Conservation (phyloP, 1,140 invertebrate species). For the Drosophila subpulchrella region DNA sequence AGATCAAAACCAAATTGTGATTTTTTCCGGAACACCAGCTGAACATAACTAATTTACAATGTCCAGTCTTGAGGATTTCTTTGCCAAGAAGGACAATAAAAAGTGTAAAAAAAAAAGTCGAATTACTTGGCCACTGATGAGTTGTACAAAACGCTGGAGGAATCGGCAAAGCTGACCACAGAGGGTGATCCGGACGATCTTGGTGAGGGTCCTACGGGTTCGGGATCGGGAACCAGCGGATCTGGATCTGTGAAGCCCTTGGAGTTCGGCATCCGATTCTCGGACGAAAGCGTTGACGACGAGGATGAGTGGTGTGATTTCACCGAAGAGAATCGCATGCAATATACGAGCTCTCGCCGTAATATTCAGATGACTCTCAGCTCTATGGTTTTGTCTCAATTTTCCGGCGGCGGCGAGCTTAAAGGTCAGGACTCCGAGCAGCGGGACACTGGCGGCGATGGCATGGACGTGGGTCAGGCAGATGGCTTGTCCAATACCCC, state of each 20-base stretch:
- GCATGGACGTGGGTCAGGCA: conserved; percentile 40
- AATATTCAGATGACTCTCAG: conserved; percentile 11
- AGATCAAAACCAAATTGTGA: conserved; percentile 25
- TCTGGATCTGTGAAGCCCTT: background rate
- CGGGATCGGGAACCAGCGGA: background rate
- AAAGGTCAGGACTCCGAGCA: conserved; percentile 15
- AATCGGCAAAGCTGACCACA: conserved; percentile 32
- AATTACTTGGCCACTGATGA: conserved; percentile 65
- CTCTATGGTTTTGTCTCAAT: background rate
- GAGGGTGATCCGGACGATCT: conserved; percentile 11
- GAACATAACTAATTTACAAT: conserved; percentile 21
- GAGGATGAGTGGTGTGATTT: conserved; percentile 67
- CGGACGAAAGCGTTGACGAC: conserved; percentile 25
- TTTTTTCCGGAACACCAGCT: conserved; percentile 4
- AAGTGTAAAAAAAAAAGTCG: conserved; percentile 56
- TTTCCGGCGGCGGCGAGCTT: conserved; percentile 1
- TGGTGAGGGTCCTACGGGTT: background rate
- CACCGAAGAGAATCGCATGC: conserved; percentile 57
- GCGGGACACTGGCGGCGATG: conserved; percentile 55
- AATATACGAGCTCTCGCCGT: conserved; percentile 28
- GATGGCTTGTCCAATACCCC: background rate
- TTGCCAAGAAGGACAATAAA: conserved; percentile 68
- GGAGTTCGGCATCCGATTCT: conserved; percentile 43
- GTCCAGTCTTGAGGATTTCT: conserved; percentile 70
- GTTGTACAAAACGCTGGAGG: conserved; percentile 67